Evolutionary conservation across 2,113 vertebrate species (phyloP).

Genomic region (Trichechus manatus): DNA sequence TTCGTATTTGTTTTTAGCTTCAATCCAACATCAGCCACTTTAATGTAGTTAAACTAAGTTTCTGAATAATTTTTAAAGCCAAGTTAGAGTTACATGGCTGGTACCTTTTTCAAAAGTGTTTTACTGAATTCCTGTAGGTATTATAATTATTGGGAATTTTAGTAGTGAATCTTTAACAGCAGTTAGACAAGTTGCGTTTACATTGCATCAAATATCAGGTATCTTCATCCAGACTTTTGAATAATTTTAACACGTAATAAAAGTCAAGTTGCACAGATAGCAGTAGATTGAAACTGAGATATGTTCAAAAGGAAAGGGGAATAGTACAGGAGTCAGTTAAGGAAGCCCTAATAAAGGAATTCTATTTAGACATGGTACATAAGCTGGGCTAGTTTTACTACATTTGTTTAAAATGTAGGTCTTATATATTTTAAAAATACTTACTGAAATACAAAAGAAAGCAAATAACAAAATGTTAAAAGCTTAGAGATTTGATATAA

Average conservation of each 20-base stretch:
- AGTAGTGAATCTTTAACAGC: conserved; percentile 77
- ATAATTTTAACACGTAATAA: conserved; percentile 72
- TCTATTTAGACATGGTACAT: conserved; percentile 23
- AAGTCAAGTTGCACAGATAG: conserved; percentile 41
- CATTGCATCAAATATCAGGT: conserved; percentile 64
- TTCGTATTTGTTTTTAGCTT: conserved; percentile 62
- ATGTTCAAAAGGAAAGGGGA: conserved; percentile 52
- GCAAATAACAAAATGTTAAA: conserved; percentile 51
- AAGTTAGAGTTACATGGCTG: conserved; percentile 48
- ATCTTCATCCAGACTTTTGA: conserved; percentile 52
- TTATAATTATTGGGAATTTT: conserved; percentile 75
- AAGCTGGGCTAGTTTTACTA: not conserved
- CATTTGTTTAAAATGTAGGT: conserved; percentile 35
- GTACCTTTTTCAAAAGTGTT: conserved; percentile 71
- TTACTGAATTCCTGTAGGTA: conserved; percentile 73
- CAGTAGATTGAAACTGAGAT: conserved; percentile 15
- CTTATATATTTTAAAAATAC: not conserved
- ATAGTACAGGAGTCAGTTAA: not conserved
- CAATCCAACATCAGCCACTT: conserved; percentile 14
- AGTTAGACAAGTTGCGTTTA: conserved; percentile 71
- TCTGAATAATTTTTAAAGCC: conserved; percentile 63
- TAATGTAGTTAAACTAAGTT: conserved; percentile 67
- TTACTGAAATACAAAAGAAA: conserved; percentile 37
- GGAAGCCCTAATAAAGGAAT: conserved; percentile 6
- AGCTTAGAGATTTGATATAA: conserved; percentile 23